phyloP scores from a whole-genome alignment of 2,113 vertebrate genomes.

The Athene noctua region DNA sequence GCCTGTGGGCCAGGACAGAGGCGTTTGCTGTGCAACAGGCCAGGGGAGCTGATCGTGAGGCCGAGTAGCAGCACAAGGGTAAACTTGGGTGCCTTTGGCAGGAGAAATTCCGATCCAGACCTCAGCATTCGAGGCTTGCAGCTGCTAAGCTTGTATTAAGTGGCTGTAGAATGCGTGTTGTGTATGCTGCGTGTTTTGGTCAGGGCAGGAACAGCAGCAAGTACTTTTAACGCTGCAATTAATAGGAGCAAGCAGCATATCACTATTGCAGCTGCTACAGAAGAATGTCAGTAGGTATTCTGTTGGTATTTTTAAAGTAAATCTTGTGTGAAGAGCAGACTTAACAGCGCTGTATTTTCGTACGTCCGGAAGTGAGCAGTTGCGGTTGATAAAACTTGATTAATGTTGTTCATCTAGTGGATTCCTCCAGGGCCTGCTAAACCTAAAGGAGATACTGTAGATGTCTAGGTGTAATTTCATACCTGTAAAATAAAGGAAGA shows the following conservation, averaged over 20 bases:
- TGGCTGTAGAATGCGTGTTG: conserved; percentile 28
- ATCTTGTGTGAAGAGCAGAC: conserved; percentile 32
- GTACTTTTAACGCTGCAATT: not conserved
- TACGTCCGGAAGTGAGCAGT: not conserved
- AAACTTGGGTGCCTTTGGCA: not conserved
- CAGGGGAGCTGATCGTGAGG: not conserved
- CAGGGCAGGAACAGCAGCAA: not conserved
- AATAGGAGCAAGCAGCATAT: not conserved
- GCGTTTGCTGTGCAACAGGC: not conserved
- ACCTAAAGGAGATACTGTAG: not conserved
- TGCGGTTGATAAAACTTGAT: not conserved
- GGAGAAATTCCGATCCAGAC: not conserved
- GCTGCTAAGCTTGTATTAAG: conserved; percentile 59
- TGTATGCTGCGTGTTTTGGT: not conserved
- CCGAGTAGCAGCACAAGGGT: not conserved
- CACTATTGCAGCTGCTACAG: conserved; percentile 22
- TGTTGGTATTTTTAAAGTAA: conserved; percentile 69
- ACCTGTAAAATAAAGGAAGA: not conserved
- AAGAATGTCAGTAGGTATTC: conserved; percentile 50
- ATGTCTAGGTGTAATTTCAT: not conserved
- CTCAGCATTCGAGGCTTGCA: conserved; percentile 21
- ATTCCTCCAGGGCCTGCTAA: not conserved
- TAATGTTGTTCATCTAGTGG: not conserved
- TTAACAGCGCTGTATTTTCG: not conserved
- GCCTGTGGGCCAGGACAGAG: not conserved